Evolutionary conservation across 2,888 invertebrate genomes (phyloP), one percentile per base, ranked within the genome.

Genomic region (Nowickia ferox): DNA sequence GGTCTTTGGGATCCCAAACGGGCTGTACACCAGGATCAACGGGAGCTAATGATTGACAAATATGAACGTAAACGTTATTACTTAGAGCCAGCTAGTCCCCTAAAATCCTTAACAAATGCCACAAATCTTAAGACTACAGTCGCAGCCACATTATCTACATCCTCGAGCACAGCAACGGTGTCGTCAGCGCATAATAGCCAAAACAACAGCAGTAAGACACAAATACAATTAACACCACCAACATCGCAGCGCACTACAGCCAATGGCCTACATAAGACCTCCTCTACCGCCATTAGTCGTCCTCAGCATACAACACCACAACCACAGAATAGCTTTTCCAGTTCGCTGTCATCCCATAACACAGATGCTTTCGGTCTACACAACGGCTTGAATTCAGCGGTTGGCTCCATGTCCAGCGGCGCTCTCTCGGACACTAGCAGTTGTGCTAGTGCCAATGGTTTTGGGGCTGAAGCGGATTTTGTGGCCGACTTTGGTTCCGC

Each of bases 21-120:
- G 87, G 96, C 96, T 90, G 98, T 98, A 91, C 98, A 98, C 93
- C 97, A 97, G 93, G 96, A 96, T 92, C 96, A 98, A 90, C 96
- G 96, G 92, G 98, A 98, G 93, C 96, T 98, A 90, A 97, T 98
- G 97, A 95, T 96, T 75, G 96, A 98, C 91, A 99, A 98, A 93
- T 99, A 99, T 92, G 99, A 99, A 93, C 95, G 96, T 91, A 98
- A 98, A 92, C 95, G 97, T 61, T 93, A 93, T 87, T 93, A 91
- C 86, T 88, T 93, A 88, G 93, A 93, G 89, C 93, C 93, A 87
- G 93, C 92, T 87, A 93, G 93, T 91, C 93, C 93, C 59, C 88
- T 93, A 30, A 93, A 93, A 88, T 93, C 93, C 65, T 88, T 93
- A 87, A 90, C 92, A 82, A 91, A 91, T 88, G 90, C 90, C 79